Conservation (phyloP, 2,113 vertebrate species). For the Plectropomus leopardus region DNA sequence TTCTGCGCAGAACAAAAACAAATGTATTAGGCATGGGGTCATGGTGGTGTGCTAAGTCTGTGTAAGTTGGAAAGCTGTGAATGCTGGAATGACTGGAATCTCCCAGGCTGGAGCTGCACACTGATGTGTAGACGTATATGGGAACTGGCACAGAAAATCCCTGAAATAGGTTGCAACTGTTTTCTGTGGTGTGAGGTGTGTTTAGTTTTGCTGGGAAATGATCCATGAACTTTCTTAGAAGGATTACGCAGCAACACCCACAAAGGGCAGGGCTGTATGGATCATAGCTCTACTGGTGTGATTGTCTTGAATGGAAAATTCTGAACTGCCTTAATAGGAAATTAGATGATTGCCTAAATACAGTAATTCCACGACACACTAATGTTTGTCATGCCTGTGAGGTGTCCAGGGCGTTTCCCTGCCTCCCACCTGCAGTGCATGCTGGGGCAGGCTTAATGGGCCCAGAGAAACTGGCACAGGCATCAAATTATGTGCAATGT, state of each 20-base stretch:
- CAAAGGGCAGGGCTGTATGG: slow-evolving; percentile 12
- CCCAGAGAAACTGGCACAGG: not conserved
- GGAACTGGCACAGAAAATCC: slow-evolving; percentile 12
- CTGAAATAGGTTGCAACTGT: slow-evolving; percentile 18
- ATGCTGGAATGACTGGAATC: slow-evolving; percentile 55
- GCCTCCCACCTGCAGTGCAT: slow-evolving; percentile 1
- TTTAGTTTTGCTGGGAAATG: slow-evolving; percentile 32
- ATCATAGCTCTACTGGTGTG: slow-evolving; percentile 13
- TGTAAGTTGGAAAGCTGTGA: slow-evolving; percentile 56
- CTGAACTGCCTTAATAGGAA: slow-evolving; percentile 12
- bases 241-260: not conserved
- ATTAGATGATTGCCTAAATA: not conserved
- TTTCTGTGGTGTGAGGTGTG: slow-evolving; percentile 26
- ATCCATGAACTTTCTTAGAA: slow-evolving; percentile 21
- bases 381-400: not conserved
- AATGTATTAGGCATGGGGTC: slow-evolving; percentile 37
- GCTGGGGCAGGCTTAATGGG: not conserved
- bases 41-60: slow-evolving; percentile 39
- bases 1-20: slow-evolving; percentile 49
- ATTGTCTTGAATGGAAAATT: not conserved
- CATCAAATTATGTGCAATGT: not conserved
- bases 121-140: slow-evolving; percentile 22
- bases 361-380: slow-evolving; percentile 8
- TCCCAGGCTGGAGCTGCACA: slow-evolving; percentile 1
- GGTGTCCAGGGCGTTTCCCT: slow-evolving; percentile 27